Evolutionary conservation across 1,140 invertebrate genomes (phyloP), one percentile per base, ranked within the genome.

Genomic region (Nasonia longicornis): DNA sequence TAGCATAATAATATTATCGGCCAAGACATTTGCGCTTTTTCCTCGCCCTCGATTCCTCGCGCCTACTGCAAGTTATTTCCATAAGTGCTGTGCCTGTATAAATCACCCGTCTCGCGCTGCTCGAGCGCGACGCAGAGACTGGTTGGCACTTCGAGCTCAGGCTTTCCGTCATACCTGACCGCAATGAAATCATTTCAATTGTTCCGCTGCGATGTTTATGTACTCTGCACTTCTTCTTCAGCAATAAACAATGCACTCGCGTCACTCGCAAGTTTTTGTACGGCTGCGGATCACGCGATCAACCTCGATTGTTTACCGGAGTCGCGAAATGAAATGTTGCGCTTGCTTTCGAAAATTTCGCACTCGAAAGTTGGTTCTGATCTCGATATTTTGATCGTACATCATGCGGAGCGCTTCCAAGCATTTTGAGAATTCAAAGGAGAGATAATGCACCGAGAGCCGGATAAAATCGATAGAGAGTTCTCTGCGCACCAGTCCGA

Each of bases 131-230:
- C 20, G 14, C 52, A 58, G 20, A 7, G 52, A 58, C 52, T 20
- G 20, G 31, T 20, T 20, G 38, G 35, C 35, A 67, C 31, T 42
- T 3, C 64, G 73, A 35, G 38, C 45, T 58, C 35, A 29, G n/a
- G 63, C 73, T 70, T 67, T 77, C 79, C 73, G 52, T 82, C 52
- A 45, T 77, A 77, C 70, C 52, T 77, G 26, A 77, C 69, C 71
- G 71, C 81, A 74, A 75, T 79, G 70, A 77, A 82, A 82, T 74
- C 69, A 48, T 79, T 82, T 74, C 70, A 75, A 82, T 82, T 74
- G 81, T 74, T 77, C n/a, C n/a, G 10, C 72, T 71, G 38, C 58
- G 10, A 69, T 31, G 71, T 67, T 79, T 73, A 20, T 66, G 11
- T 63, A 58, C 31, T 20, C 52, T n/a, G 14, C 31, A 45, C 42